Conservation (phyloP, 1,140 invertebrate species). For the Sinella curviseta region DNA sequence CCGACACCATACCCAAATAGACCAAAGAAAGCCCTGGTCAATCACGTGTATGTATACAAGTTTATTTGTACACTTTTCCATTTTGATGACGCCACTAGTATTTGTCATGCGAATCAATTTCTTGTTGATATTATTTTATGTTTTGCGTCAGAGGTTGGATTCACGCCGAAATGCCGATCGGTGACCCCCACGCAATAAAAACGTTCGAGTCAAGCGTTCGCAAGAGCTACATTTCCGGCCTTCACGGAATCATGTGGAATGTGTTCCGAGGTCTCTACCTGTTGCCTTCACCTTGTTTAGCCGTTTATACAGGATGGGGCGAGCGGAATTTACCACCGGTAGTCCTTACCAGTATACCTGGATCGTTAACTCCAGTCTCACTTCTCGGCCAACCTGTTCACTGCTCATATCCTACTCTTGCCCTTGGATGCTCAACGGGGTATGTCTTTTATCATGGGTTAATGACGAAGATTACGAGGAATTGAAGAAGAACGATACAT, state of each 20-base stretch:
- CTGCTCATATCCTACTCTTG: constrained; percentile 41
- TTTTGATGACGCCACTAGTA: too few relatives aligned
- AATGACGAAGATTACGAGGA: too few relatives aligned
- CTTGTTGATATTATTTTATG: background rate
- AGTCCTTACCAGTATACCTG: constrained; percentile 47
- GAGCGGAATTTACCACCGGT: constrained; percentile 47
- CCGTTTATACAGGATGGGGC: constrained; percentile 45
- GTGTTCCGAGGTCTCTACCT: constrained; percentile 45
- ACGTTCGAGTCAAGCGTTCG: constrained; percentile 44
- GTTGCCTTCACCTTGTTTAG: constrained; percentile 39
- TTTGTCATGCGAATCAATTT: background rate
- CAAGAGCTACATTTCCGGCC: constrained; percentile 41
- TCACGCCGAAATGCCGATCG: constrained; percentile 42
- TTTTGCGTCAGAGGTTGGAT: constrained; percentile 49
- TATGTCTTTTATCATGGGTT: constrained; percentile 22
- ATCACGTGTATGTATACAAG: constrained; percentile 42
- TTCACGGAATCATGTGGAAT: constrained; percentile 49
- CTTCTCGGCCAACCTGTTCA: constrained; percentile 36
- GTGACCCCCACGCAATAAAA: constrained; percentile 34
- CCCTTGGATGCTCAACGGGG: constrained; percentile 47
- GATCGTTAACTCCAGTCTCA: constrained; percentile 35
- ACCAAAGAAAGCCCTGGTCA: constrained; percentile 30
- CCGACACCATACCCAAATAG: constrained; percentile 47
- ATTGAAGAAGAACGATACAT: too few relatives aligned
- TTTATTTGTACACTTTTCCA: background rate